Conservation (phyloP, 2,113 vertebrate species). For the Pavo muticus region DNA sequence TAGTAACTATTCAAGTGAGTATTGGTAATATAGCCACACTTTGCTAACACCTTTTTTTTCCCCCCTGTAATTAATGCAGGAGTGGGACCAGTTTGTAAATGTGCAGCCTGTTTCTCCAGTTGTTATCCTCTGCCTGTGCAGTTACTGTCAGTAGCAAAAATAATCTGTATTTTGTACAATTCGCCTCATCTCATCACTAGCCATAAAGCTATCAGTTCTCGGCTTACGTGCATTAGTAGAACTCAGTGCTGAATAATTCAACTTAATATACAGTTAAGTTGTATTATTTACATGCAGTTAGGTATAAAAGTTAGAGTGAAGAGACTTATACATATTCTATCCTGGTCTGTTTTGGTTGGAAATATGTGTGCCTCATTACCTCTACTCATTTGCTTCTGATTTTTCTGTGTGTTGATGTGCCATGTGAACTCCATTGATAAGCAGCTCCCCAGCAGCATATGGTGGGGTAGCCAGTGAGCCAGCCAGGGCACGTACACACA, state of each 20-base stretch:
- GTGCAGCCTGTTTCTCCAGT: background rate
- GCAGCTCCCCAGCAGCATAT: background rate
- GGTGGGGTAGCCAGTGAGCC: background rate
- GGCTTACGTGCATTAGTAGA: background rate
- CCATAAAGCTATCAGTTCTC: background rate
- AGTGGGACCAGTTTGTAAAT: background rate
- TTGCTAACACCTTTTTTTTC: background rate
- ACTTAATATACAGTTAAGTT: background rate
- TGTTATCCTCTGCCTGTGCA: background rate
- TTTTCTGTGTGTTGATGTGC: background rate
- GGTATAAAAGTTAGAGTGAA: background rate
- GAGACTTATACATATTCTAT: background rate
- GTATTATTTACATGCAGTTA: background rate
- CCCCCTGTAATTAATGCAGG: background rate
- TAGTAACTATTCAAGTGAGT: background rate
- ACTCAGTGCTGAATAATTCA: background rate
- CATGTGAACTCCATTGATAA: background rate
- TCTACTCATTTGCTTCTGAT: background rate
- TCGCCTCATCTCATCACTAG: background rate
- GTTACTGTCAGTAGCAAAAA: background rate
- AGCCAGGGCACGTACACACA: rapidly evolving
- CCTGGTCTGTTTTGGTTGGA: background rate
- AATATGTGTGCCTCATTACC: background rate
- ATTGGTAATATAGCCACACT: background rate
- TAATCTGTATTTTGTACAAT: background rate